Base-by-base conservation (phyloP, 2,797 vertebrate genomes). In the Hydrocynus forskahlii region DNA sequence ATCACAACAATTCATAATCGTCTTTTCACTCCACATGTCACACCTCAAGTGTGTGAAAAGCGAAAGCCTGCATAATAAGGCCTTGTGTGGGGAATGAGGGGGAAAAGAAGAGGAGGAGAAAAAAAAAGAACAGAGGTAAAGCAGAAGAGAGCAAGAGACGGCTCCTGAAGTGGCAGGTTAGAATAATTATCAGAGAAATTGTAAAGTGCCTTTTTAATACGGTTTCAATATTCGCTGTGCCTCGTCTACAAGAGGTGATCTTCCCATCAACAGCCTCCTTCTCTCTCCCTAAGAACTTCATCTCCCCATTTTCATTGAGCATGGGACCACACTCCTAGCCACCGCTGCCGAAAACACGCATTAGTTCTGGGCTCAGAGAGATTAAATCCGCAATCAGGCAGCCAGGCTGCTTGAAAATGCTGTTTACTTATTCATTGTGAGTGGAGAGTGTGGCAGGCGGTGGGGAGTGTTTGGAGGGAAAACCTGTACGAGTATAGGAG, bases 151-250 rank as follows among this genome's bases (percentile, higher is more conserved):
- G 16, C n/a, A 64, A 45, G 66, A 59, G 23, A 67, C 60, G 8
- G 54, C 62, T 77, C 48, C 66, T 80, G 35, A 66, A 85, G 81
- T 67, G 75, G 70, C 71, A 75, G 78, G 66, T 40, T 70, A 60
- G 78, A 80, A 85, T 67, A 72, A 78, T 83, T 78, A 85, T 81
- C 64, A 78, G 57, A 23, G 17, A 83, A 85, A 83, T 78, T 83
- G 80, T 54, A 25, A n/a, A 17, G 13, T 64, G 76, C 68, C 13
- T 55, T 10, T 83, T 78, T 78, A 78, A 83, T 81, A 59, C 60
- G 59, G 64, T 66, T 78, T 83, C 59, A 67, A 72, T 81, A 76
- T 71, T 59, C 40, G 1, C 5, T 2, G 60, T 29, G 29, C 73
- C 25, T 9, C 5, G 17, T 38, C 7, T 70, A 54, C 62, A 50